Conservation (phyloP, 2,888 invertebrate genomes). For the Papilio elwesi region DNA sequence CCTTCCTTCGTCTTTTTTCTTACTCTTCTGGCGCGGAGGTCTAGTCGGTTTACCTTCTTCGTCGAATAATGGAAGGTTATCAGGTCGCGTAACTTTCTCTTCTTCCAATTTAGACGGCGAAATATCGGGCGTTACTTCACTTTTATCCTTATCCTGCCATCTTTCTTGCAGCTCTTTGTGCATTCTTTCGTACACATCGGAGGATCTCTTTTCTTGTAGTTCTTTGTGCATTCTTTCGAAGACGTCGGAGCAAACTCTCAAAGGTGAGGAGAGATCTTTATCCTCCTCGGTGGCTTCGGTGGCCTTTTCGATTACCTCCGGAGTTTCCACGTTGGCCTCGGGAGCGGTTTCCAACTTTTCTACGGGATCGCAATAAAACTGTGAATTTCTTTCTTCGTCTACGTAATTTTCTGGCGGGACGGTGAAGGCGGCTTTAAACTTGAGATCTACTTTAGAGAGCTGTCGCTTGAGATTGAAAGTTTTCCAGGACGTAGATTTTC, state of each 20-base stretch:
- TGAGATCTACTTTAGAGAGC: slow-evolving; percentile 91
- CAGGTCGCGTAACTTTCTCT: slow-evolving; percentile 78
- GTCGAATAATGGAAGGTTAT: slow-evolving; percentile 85
- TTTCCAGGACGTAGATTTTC: slow-evolving; percentile 90
- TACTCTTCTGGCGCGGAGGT: slow-evolving; percentile 79
- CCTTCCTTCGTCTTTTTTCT: slow-evolving; percentile 65
- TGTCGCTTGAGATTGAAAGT: slow-evolving; percentile 92
- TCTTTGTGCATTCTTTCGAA: slow-evolving; percentile 76
- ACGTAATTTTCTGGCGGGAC: slow-evolving; percentile 72
- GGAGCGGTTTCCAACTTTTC: slow-evolving; percentile 58
- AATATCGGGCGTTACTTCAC: slow-evolving; percentile 52
- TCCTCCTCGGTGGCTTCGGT: slow-evolving; percentile 48
- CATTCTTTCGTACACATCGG: slow-evolving; percentile 74
- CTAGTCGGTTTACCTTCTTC: slow-evolving; percentile 61
- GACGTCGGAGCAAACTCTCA: slow-evolving; percentile 70
- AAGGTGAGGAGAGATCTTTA: slow-evolving; percentile 60
- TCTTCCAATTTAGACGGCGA: slow-evolving; percentile 55
- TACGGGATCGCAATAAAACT: slow-evolving; percentile 70
- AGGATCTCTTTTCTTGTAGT: slow-evolving; percentile 63
- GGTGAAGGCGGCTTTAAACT: slow-evolving; percentile 87
- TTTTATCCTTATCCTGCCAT: slow-evolving; percentile 69
- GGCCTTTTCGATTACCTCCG: slow-evolving; percentile 52
- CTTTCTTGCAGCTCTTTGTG: slow-evolving; percentile 76
- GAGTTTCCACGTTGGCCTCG: slow-evolving; percentile 54
- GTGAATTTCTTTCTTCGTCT: slow-evolving; percentile 67